Percentiles rank a stretch among this genome's conserved stretches.
These are phyloP conservation scores for Limulus polyphemus DNA, from an alignment of 2,888 invertebrate species.

Conservation along the genomic window DNA sequence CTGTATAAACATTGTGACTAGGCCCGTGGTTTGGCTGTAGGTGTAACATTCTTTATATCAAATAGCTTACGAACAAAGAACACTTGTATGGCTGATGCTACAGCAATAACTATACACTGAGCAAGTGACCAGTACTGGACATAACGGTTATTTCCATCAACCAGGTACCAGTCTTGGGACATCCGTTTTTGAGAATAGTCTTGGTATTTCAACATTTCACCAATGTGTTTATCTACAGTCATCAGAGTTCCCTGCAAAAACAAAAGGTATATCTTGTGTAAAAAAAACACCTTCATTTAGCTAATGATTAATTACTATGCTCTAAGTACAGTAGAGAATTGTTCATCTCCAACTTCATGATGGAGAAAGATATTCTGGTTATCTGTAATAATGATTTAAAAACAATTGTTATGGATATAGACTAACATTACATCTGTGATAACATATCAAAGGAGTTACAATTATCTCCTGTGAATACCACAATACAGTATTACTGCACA, in stretches of 20 bases:
- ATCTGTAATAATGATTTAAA: too few species aligned
- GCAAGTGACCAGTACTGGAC: slow-evolving; percentile 78
- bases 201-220: slow-evolving; percentile 60
- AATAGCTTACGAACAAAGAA: slow-evolving; percentile 82
- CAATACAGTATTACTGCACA: too few species aligned
- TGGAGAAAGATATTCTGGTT: too few species aligned
- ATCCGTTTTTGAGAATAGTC: slow-evolving; percentile 66
- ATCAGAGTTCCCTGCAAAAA: slow-evolving; percentile 22
- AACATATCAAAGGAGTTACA: too few species aligned
- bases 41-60: slow-evolving; percentile 48
- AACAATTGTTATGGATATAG: too few species aligned
- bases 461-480: too few species aligned
- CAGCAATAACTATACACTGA: slow-evolving; percentile 68
- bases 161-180: slow-evolving; percentile 64
- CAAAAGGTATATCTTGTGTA: not conserved
- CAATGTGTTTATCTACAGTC: slow-evolving; percentile 28
- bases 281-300: too few species aligned
- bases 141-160: slow-evolving; percentile 68
- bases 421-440: too few species aligned
- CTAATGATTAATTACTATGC: too few species aligned
- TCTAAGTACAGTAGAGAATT: too few species aligned
- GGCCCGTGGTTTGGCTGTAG: slow-evolving; percentile 22
- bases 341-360: too few species aligned
- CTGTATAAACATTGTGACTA: not conserved
- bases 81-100: slow-evolving; percentile 66